These are phyloP conservation scores for Acropternis orthonyx DNA, from an alignment of 2,797 vertebrate genomes.

Conservation along the genomic window DNA sequence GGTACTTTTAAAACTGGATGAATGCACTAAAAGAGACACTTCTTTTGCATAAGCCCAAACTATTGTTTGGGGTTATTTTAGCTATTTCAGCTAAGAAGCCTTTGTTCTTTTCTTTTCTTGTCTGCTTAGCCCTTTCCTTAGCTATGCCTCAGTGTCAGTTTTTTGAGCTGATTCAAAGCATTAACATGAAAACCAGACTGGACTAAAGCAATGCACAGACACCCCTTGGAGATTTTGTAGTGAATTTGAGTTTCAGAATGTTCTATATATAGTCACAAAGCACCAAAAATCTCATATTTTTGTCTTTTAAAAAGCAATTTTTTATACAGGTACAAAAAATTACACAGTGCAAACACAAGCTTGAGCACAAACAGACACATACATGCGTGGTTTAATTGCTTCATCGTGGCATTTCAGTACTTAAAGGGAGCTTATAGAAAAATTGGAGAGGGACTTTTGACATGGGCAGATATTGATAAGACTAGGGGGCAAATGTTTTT, in stretches of 20 bases:
- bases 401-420: background rate
- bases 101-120: background rate
- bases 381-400: background rate
- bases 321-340: background rate
- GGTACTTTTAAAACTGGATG: background rate
- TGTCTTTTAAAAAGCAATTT: background rate
- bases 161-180: background rate
- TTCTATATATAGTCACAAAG: background rate
- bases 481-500: background rate
- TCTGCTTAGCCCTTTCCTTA: background rate
- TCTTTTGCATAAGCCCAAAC: background rate
- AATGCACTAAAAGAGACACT: background rate
- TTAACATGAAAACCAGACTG: slow-evolving; percentile 5
- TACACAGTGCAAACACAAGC: background rate
- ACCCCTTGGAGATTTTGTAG: background rate
- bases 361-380: background rate
- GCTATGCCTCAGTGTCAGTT: background rate
- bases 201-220: background rate
- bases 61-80: background rate
- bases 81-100: background rate
- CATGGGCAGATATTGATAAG: too few species aligned
- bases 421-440: background rate
- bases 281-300: background rate
- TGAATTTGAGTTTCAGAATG: background rate
- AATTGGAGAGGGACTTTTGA: background rate